Conservation (phyloP, 2,797 vertebrate species). For the Onychomys leucogaster region DNA sequence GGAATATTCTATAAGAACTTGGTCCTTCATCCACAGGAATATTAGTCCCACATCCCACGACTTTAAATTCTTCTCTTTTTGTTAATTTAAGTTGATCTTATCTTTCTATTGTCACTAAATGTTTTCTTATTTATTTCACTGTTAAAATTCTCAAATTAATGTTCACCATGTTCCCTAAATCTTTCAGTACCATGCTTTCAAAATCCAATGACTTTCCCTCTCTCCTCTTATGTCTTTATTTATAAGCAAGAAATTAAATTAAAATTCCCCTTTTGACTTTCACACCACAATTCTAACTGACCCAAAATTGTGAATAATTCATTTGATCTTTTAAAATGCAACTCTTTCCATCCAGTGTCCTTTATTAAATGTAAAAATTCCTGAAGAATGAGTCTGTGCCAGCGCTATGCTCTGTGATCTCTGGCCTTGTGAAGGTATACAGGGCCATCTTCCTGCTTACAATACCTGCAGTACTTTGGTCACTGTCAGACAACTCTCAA, state of each 20-base stretch:
- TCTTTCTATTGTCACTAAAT: conserved; percentile 31
- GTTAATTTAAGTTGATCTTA: conserved; percentile 39
- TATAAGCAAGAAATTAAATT: background rate
- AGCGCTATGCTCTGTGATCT: background rate
- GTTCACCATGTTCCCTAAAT: conserved; percentile 41
- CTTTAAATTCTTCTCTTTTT: conserved; percentile 40
- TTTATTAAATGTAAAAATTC: background rate
- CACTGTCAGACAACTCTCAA: background rate
- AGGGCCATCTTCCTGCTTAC: background rate
- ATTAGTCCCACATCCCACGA: background rate
- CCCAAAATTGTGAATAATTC: background rate
- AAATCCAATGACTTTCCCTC: conserved; percentile 7
- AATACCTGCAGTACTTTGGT: background rate
- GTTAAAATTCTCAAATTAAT: conserved; percentile 42
- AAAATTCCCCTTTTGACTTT: conserved; percentile 27
- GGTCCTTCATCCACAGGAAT: conserved; percentile 9
- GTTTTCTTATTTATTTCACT: conserved; percentile 44
- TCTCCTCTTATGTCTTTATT: conserved; percentile 43
- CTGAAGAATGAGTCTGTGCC: background rate
- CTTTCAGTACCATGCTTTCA: background rate
- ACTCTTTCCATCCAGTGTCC: background rate
- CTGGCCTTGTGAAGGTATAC: background rate
- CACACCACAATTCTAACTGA: background rate
- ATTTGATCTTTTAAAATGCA: conserved; percentile 18
- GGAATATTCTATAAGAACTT: background rate